These are phyloP conservation scores for Syndactyla subalaris DNA, from an alignment of 2,797 vertebrate genomes.

Conservation along the genomic window DNA sequence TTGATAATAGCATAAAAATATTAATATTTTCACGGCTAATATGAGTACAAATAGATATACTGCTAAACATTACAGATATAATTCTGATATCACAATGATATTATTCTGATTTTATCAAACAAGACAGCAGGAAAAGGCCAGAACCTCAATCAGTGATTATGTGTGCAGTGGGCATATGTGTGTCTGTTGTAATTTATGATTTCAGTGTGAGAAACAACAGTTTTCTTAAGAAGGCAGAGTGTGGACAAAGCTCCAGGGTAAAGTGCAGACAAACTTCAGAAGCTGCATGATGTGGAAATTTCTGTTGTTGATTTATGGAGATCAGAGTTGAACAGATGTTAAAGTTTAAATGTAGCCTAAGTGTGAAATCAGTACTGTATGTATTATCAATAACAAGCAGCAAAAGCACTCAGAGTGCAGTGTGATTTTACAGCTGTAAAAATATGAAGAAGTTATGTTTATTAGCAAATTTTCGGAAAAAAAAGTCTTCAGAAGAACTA, in stretches of 20 bases:
- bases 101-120: not conserved
- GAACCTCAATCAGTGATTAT: not conserved
- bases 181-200: not conserved
- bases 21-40: not conserved
- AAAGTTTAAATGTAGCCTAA: not conserved
- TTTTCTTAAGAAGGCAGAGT: not conserved
- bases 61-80: not conserved
- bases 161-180: not conserved
- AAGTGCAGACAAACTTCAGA: not conserved
- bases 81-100: not conserved
- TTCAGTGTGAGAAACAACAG: constrained; percentile 6
- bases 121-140: not conserved
- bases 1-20: not conserved
- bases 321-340: constrained; percentile 6
- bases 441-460: not conserved
- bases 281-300: not conserved
- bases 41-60: not conserved
- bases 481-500: not conserved
- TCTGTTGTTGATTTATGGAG: not conserved
- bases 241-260: not conserved
- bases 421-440: not conserved
- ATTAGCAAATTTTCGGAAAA: not conserved
- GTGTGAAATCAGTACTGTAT: not conserved
- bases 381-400: not conserved
- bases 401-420: not conserved